phyloP scores from a whole-genome alignment of 35 echinoderm and acorn worm species.

The Diadema setosum region DNA sequence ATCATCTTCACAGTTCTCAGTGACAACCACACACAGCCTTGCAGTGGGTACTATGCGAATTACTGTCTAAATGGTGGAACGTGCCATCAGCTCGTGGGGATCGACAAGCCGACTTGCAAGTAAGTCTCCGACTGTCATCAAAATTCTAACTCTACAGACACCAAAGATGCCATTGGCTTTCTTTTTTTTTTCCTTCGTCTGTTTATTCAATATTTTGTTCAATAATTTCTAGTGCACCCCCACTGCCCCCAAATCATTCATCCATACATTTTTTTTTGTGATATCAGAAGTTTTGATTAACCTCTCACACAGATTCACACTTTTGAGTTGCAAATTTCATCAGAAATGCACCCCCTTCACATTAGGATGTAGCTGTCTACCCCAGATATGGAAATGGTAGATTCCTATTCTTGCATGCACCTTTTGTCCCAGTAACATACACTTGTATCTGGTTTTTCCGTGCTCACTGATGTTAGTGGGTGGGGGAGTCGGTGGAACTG shows the following conservation, averaged over 20 bases:
- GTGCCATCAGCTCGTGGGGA: conserved; percentile 20
- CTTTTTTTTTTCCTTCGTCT: neutral
- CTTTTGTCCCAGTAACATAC: neutral
- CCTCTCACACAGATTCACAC: no score
- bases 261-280: neutral
- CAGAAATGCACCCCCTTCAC: neutral
- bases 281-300: no score
- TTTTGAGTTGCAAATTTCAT: no score
- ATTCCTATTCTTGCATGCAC: neutral
- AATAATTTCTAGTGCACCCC: neutral
- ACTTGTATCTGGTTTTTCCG: neutral
- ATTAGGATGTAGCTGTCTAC: neutral
- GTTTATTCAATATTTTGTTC: neutral
- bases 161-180: neutral
- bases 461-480: neutral
- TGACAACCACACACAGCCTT: conserved; percentile 29
- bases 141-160: no score
- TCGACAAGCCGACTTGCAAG: conserved; percentile 36
- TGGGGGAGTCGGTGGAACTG: no score
- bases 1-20: neutral
- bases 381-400: conserved; percentile 1
- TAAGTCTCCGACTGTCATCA: no score
- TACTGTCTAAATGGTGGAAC: conserved; percentile 31
- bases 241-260: neutral
- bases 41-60: neutral